Conservation (phyloP, 2,113 vertebrate genomes). For the Tursiops truncatus region DNA sequence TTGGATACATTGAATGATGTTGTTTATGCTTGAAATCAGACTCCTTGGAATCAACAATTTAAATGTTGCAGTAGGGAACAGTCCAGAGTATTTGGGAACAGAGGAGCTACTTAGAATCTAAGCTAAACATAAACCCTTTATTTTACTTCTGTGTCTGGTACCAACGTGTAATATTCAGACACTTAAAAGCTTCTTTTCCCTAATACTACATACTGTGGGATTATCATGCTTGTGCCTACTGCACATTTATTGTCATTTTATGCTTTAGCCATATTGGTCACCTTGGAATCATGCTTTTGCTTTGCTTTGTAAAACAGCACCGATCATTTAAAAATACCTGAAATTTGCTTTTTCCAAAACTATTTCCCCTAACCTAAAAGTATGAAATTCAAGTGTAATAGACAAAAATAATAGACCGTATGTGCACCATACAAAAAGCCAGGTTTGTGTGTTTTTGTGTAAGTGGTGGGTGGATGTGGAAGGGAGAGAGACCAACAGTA, state of each 20-base stretch:
- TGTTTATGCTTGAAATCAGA: neutral
- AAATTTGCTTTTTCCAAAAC: neutral
- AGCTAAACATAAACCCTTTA: neutral
- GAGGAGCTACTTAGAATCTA: fast-evolving
- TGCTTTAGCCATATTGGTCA: neutral
- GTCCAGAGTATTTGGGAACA: neutral
- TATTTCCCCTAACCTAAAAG: neutral
- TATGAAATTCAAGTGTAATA: neutral
- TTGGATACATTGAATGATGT: neutral
- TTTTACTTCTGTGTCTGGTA: neutral
- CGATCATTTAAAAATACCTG: neutral
- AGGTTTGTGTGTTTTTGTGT: neutral
- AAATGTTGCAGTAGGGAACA: neutral
- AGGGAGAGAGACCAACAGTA: too few relatives aligned
- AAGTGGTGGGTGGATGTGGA: neutral
- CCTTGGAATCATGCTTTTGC: neutral
- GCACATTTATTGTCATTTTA: neutral
- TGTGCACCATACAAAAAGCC: neutral
- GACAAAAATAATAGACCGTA: neutral
- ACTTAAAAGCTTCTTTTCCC: neutral
- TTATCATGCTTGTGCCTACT: neutral
- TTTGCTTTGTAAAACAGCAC: neutral
- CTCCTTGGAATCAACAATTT: neutral
- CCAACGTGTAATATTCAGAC: neutral
- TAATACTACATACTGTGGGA: fast-evolving